These are phyloP conservation scores for Thalassophryne amazonica DNA, from an alignment of 2,797 vertebrate species.

Conservation along the genomic window DNA sequence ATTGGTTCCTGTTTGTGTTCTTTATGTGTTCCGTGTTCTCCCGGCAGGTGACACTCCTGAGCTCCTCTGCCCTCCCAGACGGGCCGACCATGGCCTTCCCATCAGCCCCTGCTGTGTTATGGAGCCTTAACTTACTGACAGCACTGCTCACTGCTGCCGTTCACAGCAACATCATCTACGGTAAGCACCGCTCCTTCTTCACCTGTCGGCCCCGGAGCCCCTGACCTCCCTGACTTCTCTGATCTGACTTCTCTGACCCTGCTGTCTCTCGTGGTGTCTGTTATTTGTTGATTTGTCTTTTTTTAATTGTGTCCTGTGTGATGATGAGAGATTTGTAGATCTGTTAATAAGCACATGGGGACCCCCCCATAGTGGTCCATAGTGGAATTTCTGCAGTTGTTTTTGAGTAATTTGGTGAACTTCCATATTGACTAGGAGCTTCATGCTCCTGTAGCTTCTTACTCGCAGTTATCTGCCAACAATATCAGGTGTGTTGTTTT, in stretches of 20 bases:
- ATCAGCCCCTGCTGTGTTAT: constrained; percentile 49
- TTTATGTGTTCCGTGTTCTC: constrained; percentile 38
- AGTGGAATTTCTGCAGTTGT: constrained; percentile 61
- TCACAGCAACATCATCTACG: constrained; percentile 64
- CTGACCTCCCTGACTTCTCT: constrained; percentile 40
- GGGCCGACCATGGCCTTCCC: constrained; percentile 70
- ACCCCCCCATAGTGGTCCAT: constrained; percentile 25
- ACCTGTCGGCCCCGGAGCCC: constrained; percentile 21
- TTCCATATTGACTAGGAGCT: constrained; percentile 30
- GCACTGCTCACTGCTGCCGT: constrained; percentile 52
- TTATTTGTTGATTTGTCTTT: constrained; percentile 56
- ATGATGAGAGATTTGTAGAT: constrained; percentile 64
- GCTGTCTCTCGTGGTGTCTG: constrained; percentile 22
- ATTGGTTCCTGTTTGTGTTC: constrained; percentile 32
- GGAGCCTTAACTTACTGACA: constrained; percentile 61
- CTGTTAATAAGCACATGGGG: constrained; percentile 69
- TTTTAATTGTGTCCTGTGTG: constrained; percentile 56
- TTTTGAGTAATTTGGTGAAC: constrained; percentile 63
- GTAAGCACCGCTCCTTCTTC: constrained; percentile 34
- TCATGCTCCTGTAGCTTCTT: neutral
- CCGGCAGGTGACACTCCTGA: constrained; percentile 66
- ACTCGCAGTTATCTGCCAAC: too few relatives aligned
- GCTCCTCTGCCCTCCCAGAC: constrained; percentile 58
- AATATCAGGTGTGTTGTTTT: too few relatives aligned
- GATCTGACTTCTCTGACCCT: constrained; percentile 17